Base-by-base conservation (phyloP, 2,797 vertebrate species). In the Schizopygopsis malacanthus region DNA sequence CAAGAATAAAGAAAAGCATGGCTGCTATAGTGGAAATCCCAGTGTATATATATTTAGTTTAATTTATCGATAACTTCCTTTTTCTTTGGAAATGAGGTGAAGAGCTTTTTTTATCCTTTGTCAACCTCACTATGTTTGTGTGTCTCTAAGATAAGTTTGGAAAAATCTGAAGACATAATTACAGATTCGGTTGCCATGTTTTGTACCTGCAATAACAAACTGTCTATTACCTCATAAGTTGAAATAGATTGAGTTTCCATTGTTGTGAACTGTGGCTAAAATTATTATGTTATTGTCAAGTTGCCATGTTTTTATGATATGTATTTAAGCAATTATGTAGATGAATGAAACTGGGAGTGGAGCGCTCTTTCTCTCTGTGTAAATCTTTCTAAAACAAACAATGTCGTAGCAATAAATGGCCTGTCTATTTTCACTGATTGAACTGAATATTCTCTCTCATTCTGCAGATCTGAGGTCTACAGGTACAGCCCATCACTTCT, bases 401-500 rank as follows among this genome's bases (percentile, higher is more conserved):
- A 37, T 75, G 43, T 16, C 2, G 0, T 15, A 12, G 39, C 70
- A 22, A 15, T 47, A 50, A 63, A 47, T 83, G 3, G 33, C 16
- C 33, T 37, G 11, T 56, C 9, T 39, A 20, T 10, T 81, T 81
- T 67, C 12, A 0, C 28, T 63, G 45, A 77, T 22, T 77, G 10
- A 89, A 39, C 63, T 50, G 2, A 43, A 12, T n/a, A 10, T 7
- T 87, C n/a, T 89, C 65, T 91, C n/a, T 91, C 33, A 88, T 72
- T 76, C 0, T 88, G 0, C 94, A 99, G 98, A 98, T 89, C 95
- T 99, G 89, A 97, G 96, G 92, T 96, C 96, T 1, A 98, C 97
- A 0, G 96, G 96, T 85, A 98, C 97, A 0, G 96, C 97, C 33
- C 98, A 98, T 92, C 97, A 99, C 94, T 98, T 99, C 89, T 97